A percentile compares a stretch with the other conserved stretches of the same genome.
Evolutionary conservation across 2,888 invertebrate genomes (phyloP).

Genomic region (Perdita meconis): DNA sequence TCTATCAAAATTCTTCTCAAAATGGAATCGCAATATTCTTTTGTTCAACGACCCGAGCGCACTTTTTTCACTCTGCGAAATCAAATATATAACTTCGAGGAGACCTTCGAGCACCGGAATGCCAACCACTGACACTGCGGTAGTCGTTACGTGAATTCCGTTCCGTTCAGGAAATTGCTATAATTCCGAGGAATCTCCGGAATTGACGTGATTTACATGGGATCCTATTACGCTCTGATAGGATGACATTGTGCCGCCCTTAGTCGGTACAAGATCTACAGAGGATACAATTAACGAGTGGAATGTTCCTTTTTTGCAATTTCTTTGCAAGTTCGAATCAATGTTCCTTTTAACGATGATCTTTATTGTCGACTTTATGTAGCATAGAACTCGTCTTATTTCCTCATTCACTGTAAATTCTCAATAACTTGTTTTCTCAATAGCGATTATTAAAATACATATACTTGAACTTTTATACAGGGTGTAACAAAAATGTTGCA

Average conservation of each 20-base stretch:
- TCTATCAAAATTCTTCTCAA: conserved; percentile 51
- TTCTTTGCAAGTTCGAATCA: too few species aligned
- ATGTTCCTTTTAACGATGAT: too few species aligned
- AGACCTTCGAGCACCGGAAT: not conserved
- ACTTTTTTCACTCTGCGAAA: conserved; percentile 11
- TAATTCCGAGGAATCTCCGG: conserved; percentile 17
- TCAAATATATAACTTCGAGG: conserved; percentile 15
- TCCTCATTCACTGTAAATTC: too few species aligned
- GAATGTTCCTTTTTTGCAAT: too few species aligned
- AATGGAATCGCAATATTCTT: conserved; percentile 16
- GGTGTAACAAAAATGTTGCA: too few species aligned
- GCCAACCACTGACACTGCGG: not conserved
- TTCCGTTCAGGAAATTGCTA: conserved; percentile 28
- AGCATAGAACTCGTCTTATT: too few species aligned
- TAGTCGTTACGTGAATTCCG: conserved; percentile 13
- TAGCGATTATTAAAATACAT: too few species aligned
- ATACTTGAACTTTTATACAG: too few species aligned
- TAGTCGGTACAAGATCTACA: not conserved
- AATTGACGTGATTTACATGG: conserved; percentile 21
- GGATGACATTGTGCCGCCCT: conserved; percentile 13
- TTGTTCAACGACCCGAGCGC: too few species aligned
- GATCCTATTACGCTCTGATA: conserved; percentile 17
- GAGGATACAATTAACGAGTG: conserved; percentile 21
- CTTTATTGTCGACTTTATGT: too few species aligned
- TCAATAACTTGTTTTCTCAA: too few species aligned